A percentile compares a stretch with the other conserved stretches of the same genome.
phyloP scores from a whole-genome alignment of 1,140 invertebrate genomes.

The Heliconius hermathena region DNA sequence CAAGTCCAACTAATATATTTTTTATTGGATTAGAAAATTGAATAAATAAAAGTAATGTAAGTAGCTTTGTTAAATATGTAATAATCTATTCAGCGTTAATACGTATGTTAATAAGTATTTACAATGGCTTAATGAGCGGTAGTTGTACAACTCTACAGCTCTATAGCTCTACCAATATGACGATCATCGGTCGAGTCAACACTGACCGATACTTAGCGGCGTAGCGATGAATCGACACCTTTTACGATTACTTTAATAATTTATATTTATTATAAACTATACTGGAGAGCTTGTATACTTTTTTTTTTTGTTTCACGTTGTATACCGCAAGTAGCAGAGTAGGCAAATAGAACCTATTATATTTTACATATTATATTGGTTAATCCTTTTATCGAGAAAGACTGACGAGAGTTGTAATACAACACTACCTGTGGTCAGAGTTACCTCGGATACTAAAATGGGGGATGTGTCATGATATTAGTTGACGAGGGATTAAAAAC shows the following conservation, averaged over 20 bases:
- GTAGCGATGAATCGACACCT: not conserved
- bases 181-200: not conserved
- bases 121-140: not conserved
- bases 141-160: not conserved
- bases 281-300: no score
- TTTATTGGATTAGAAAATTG: not conserved
- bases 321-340: no score
- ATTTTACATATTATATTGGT: no score
- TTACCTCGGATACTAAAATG: no score
- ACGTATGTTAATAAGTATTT: constrained; percentile 12
- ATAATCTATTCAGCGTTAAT: constrained; percentile 12
- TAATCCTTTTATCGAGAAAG: no score
- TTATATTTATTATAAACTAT: not conserved
- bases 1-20: no score
- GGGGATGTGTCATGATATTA: no score
- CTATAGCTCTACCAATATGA: not conserved
- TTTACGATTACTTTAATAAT: not conserved
- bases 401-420: no score
- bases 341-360: no score
- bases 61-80: not conserved
- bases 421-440: no score
- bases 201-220: not conserved
- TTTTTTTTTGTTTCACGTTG: no score
- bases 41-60: not conserved
- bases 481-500: no score